These are phyloP conservation scores for Bothrops alternatus DNA, from an alignment of 2,797 vertebrate genomes.

Conservation along the genomic window DNA sequence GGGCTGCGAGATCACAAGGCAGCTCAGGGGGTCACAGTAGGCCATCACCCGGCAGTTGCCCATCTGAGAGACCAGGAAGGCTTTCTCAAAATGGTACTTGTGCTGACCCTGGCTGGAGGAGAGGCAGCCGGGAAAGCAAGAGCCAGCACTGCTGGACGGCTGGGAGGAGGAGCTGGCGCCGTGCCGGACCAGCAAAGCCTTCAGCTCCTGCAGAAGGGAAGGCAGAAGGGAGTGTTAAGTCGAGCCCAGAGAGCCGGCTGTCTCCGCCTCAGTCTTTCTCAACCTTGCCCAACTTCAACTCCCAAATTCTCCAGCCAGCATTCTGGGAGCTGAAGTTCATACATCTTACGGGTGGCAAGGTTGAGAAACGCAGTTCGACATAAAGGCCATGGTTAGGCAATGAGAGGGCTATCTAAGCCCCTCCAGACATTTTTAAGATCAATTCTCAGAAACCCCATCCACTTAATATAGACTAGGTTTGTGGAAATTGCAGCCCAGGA, in stretches of 20 bases:
- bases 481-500: not conserved
- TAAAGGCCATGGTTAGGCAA: not conserved
- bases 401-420: not conserved
- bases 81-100: slow-evolving; percentile 85
- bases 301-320: not conserved
- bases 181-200: slow-evolving; percentile 74
- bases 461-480: not conserved
- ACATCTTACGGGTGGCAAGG: not conserved
- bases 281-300: not conserved
- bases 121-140: slow-evolving; percentile 25
- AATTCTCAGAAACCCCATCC: not conserved
- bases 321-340: not conserved
- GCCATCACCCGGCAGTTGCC: slow-evolving; percentile 89
- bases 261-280: not conserved
- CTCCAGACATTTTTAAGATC: not conserved
- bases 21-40: slow-evolving; percentile 82
- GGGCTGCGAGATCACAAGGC: slow-evolving; percentile 89
- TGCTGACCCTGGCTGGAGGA: slow-evolving; percentile 70
- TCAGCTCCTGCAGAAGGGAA: slow-evolving; percentile 77
- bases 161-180: slow-evolving; percentile 56
- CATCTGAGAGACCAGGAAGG: slow-evolving; percentile 79
- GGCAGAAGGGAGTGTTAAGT: not conserved
- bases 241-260: no score
- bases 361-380: not conserved
- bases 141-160: slow-evolving; percentile 47